A percentile compares a stretch with the other conserved stretches of the same genome.
Conservation (phyloP, 2,888 invertebrate species). For the Xestobium rufovillosum region DNA sequence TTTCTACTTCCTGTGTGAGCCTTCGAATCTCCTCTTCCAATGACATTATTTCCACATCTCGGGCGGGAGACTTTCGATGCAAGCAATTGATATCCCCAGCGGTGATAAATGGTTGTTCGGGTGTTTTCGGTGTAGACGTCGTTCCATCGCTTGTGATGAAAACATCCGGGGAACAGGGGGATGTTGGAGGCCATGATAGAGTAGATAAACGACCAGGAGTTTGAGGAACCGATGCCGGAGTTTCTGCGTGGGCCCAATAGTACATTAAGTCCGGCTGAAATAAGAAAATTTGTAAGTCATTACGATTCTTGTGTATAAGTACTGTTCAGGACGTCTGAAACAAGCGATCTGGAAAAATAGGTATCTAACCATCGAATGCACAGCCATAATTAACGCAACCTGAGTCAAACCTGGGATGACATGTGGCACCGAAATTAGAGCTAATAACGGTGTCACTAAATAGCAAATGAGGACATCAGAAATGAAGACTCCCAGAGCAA, state of each 20-base stretch:
- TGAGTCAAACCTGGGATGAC: too few relatives aligned
- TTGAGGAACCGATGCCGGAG: slow-evolving; percentile 55
- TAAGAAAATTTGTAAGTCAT: too few relatives aligned
- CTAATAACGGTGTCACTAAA: too few relatives aligned
- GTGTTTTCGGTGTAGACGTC: slow-evolving; percentile 23
- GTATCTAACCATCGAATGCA: too few relatives aligned
- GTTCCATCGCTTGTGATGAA: slow-evolving; percentile 25
- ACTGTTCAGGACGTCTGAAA: too few relatives aligned
- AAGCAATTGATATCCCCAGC: slow-evolving; percentile 13
- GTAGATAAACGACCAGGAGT: slow-evolving; percentile 69
- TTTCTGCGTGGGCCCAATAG: slow-evolving; percentile 80
- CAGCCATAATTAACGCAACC: too few relatives aligned
- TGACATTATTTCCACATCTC: slow-evolving; percentile 37
- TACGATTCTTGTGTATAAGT: too few relatives aligned
- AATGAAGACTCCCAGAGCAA: too few relatives aligned
- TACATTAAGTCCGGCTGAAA: slow-evolving; percentile 85
- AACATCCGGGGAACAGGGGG: slow-evolving; percentile 29
- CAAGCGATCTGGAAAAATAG: too few relatives aligned
- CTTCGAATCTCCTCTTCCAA: slow-evolving; percentile 48
- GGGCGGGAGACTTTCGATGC: slow-evolving; percentile 31
- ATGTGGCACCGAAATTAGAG: too few relatives aligned
- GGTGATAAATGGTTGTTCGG: slow-evolving; percentile 22
- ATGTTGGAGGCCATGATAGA: slow-evolving; percentile 64
- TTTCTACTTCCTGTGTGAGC: slow-evolving; percentile 50
- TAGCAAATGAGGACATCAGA: too few relatives aligned